These are phyloP conservation scores for Barnardius zonarius DNA, from an alignment of 2,113 vertebrate species.

Conservation along the genomic window DNA sequence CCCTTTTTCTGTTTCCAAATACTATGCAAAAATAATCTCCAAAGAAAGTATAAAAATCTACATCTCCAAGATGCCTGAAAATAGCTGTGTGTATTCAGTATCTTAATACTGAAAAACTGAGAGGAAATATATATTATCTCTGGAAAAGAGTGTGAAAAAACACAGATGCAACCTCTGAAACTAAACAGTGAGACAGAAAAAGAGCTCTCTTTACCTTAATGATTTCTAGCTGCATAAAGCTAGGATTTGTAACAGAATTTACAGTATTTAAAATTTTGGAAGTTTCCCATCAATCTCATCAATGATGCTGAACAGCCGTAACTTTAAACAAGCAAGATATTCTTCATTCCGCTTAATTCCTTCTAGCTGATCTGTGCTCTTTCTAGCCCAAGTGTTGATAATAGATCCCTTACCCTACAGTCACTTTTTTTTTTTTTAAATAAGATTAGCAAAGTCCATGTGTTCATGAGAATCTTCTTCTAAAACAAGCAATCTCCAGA, in stretches of 20 bases:
- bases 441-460: not conserved
- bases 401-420: not conserved
- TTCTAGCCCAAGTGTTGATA: not conserved
- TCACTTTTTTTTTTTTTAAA: fast-evolving
- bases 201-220: not conserved
- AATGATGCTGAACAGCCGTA: not conserved
- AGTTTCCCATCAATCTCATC: not conserved
- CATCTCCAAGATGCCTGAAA: not conserved
- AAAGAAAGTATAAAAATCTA: not conserved
- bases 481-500: not conserved
- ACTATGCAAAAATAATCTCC: not conserved
- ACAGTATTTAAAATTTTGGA: not conserved
- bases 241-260: not conserved
- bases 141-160: not conserved
- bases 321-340: not conserved
- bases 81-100: not conserved
- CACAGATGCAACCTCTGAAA: not conserved
- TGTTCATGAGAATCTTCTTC: not conserved
- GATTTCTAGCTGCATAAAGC: not conserved
- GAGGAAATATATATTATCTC: not conserved
- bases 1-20: not conserved
- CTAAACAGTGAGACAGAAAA: not conserved
- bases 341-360: not conserved
- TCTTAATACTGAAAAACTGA: not conserved
- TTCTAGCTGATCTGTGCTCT: not conserved